Base-by-base conservation (phyloP, 2,797 vertebrate species). In the Alcedo atthis region DNA sequence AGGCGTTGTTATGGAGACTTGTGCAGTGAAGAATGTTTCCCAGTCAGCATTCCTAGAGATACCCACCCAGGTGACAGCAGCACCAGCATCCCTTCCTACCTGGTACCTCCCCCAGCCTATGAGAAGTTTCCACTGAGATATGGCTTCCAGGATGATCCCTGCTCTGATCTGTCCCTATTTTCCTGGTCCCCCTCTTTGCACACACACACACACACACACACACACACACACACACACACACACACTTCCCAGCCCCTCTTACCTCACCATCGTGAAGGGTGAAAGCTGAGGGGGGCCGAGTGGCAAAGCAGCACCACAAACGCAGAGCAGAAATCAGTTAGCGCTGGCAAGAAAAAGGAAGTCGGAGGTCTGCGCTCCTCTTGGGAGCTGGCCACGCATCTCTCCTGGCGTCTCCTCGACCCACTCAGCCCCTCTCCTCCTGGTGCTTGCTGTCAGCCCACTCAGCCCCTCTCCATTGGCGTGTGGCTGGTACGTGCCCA, bases 251-350 rank as follows among this genome's bases (percentile, higher is more conserved):
- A 87, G 40, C 51, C 53, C 26, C 24, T 80, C 96, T 97, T 97
- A 97, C 97, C 96, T 97, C 94, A 97, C 96, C 94, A 96, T 96
- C 3, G 69, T 62, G 87, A 49, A 92, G 48, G 24, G 43, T 21
- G 22, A 81, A 85, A 48, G 67, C 58, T 68, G 58, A 81, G 15
- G 25, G 1, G 1, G 30, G 21, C 57, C 81, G 76, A 92, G 77
- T 5, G 28, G 68, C 59, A 76, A 83, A 76, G 73, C 64, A 64
- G 77, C 49, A 63, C 70, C 81, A 20, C 78, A 91, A 84, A 81
- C 30, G 37, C 69, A 64, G 80, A 81, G 59, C 49, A 91, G 68
- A 91, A 91, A 69, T 90, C 61, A 70, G 76, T 82, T 88, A 43
- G 76, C 1, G 1, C 90, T 78, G 87, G 28, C 1, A 18, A 89